Evolutionary conservation across 2,888 invertebrate genomes (phyloP).

Genomic region (Xylocampa areola): DNA sequence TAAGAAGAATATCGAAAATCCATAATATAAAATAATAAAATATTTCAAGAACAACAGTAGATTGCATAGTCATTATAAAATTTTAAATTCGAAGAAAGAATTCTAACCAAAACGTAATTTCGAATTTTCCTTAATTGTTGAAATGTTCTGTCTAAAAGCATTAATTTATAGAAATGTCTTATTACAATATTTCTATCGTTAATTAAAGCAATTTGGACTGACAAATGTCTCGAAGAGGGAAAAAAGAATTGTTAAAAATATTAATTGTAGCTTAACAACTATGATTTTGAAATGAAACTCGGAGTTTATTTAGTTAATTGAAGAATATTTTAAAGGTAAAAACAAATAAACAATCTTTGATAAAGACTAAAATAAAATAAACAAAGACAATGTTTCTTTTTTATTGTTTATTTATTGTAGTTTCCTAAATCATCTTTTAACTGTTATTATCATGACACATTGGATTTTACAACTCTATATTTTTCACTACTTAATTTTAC

Average conservation of each 20-base stretch:
- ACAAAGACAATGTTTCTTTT: too few species aligned
- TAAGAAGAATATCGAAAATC: too few species aligned
- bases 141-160: slow-evolving; percentile 12
- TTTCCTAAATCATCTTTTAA: too few species aligned
- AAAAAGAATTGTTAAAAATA: background rate
- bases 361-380: too few species aligned
- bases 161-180: slow-evolving; percentile 21
- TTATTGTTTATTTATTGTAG: too few species aligned
- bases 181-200: slow-evolving; percentile 16
- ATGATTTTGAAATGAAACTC: background rate
- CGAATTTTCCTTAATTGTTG: slow-evolving; percentile 23
- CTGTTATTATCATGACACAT: too few species aligned
- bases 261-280: background rate
- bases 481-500: too few species aligned
- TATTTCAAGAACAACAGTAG: background rate
- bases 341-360: too few species aligned
- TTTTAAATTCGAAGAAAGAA: slow-evolving; percentile 7
- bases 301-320: too few species aligned
- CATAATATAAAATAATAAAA: too few species aligned
- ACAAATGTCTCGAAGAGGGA: background rate
- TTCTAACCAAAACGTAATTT: slow-evolving; percentile 9
- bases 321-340: too few species aligned
- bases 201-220: slow-evolving; percentile 14
- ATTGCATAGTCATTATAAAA: background rate
- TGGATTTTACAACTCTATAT: too few species aligned